Conservation (phyloP, 2,888 invertebrate genomes). For the Leptogaster cylindrica region DNA sequence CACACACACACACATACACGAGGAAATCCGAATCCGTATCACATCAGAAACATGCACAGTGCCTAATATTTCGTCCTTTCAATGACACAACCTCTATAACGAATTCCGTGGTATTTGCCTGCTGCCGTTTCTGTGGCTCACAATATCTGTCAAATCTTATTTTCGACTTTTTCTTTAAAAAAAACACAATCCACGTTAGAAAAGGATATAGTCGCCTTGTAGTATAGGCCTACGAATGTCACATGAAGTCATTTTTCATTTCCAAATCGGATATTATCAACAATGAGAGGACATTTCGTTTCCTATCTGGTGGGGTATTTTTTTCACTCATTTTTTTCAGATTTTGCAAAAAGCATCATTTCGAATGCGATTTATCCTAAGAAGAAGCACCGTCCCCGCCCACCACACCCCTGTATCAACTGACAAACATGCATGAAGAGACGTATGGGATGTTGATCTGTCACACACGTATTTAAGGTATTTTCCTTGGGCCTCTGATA, state of each 20-base stretch:
- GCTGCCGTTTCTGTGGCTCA: not conserved
- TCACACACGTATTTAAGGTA: conserved; percentile 40
- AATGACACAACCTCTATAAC: conserved; percentile 14
- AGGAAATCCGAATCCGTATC: conserved; percentile 4
- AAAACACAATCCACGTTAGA: conserved; percentile 29
- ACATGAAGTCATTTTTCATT: conserved; percentile 43
- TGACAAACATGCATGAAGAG: conserved; percentile 23
- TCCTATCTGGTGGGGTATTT: conserved; percentile 22
- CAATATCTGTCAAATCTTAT: conserved; percentile 34
- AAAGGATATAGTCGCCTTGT: conserved; percentile 23
- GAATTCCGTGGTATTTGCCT: not conserved
- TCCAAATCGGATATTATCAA: conserved; percentile 44
- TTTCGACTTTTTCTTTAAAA: conserved; percentile 21
- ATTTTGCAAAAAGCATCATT: conserved; percentile 1
- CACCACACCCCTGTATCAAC: not conserved
- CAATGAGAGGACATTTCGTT: conserved; percentile 41
- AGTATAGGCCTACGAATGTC: conserved; percentile 17
- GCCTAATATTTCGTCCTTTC: conserved; percentile 26
- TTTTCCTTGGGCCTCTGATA: conserved; percentile 30
- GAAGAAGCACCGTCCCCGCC: not conserved
- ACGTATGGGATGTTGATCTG: conserved; percentile 36
- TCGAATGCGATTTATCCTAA: conserved; percentile 33
- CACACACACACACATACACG: not conserved
- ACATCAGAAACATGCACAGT: conserved; percentile 14
- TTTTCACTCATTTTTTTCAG: conserved; percentile 10